Evolutionary conservation across 2,888 invertebrate species (phyloP).

Genomic region (Tinea pellionella): DNA sequence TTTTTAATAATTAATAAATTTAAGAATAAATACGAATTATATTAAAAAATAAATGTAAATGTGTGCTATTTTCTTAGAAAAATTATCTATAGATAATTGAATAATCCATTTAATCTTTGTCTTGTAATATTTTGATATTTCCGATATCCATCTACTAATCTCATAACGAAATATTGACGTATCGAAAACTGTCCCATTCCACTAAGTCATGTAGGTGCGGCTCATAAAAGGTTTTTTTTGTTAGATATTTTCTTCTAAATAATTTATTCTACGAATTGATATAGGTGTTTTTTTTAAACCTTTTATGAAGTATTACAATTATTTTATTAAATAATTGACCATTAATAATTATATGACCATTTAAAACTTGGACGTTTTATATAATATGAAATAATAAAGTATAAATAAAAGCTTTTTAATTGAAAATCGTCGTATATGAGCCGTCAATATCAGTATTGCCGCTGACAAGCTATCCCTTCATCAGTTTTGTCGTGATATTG

Average conservation of each 20-base stretch:
- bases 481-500: slow-evolving; percentile 12
- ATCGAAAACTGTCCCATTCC: slow-evolving; percentile 1
- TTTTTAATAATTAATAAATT: no score
- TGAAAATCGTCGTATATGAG: neutral
- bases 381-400: neutral
- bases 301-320: no score
- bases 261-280: no score
- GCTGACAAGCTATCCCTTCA: slow-evolving; percentile 12
- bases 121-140: neutral
- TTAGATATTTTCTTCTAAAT: no score
- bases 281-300: no score
- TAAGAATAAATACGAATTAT: no score
- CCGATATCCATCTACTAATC: neutral
- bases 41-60: no score
- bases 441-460: neutral
- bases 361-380: no score
- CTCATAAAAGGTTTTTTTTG: neutral
- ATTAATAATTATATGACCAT: no score
- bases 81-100: neutral
- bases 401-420: no score
- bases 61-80: no score
- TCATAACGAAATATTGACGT: neutral
- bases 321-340: no score
- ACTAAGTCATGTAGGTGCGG: neutral
- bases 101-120: neutral